Base-by-base conservation (phyloP, 2,113 vertebrate genomes). In the Sphaerodactylus townsendi region DNA sequence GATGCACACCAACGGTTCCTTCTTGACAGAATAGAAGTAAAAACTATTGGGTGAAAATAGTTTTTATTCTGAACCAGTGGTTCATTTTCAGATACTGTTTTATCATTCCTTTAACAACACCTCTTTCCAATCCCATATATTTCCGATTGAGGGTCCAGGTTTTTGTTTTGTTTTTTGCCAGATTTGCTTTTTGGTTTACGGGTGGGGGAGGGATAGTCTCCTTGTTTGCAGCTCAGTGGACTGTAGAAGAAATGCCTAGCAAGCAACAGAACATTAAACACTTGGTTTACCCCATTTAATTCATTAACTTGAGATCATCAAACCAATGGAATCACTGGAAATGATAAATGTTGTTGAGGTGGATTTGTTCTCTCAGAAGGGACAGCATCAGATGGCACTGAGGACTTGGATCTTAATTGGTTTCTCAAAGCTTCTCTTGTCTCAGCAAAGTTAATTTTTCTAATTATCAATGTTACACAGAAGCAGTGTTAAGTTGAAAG, bases 181-280 rank as follows among this genome's bases (percentile, higher is more conserved):
- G 33, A 80, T 88, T 79, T 83, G 13, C 65, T 87, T 83, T 44
- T 71, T 15, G 25, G 35, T 39, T 88, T 88, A 84, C 80, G 68
- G 62, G 50, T 73, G 56, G 64, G 80, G 30, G 33, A 92, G 78
- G 78, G 74, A 35, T 30, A 39, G 59, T 21, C 74, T 84, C 70
- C 65, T 79, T n/a, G 11, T 86, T 81, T 53, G 0, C 0, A 2
- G 39, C 76, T 35, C 74, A 81, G 37, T 30, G 70, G 69, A 21
- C 59, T 80, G 73, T 74, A 84, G 77, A 86, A 87, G 14, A 28
- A 37, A 84, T n/a, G 77, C 85, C 79, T 72, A 35, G 83, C 35
- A 56, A 77, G 50, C 78, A 85, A 79, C 78, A 39, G 30, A 83
- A 48, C 79, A 72, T 85, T 79, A 90, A 79, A 41, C 35, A n/a